Conservation (phyloP, 2,888 invertebrate species). For the Chelonus formosanus region DNA sequence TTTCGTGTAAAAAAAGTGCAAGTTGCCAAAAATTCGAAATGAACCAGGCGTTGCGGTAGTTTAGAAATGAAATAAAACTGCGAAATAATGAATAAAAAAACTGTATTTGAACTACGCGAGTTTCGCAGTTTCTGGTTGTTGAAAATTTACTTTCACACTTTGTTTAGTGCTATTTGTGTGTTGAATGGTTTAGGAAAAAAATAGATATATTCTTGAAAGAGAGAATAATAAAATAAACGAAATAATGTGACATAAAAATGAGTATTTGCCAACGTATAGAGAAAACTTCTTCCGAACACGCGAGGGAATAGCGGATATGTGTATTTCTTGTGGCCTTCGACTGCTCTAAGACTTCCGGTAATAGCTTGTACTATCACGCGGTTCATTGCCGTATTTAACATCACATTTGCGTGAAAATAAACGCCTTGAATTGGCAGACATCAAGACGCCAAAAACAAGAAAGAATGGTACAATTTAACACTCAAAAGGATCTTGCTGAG, state of each 20-base stretch:
- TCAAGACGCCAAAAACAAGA: not conserved
- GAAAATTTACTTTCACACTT: not conserved
- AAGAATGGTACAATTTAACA: too few relatives aligned
- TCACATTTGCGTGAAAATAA: constrained; percentile 5
- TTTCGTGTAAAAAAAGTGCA: constrained; percentile 19
- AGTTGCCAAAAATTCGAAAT: constrained; percentile 49
- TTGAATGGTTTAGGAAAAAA: not conserved
- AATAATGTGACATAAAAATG: constrained; percentile 7
- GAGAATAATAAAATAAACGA: not conserved
- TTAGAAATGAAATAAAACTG: constrained; percentile 2
- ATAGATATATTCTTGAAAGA: not conserved
- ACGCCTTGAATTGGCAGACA: constrained; percentile 17
- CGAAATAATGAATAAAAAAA: constrained; percentile 6
- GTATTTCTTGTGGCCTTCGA: not conserved
- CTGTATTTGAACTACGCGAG: not conserved
- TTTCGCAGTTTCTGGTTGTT: not conserved
- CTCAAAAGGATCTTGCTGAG: not conserved
- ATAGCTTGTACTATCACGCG: not conserved
- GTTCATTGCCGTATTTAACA: not conserved
- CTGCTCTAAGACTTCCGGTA: not conserved
- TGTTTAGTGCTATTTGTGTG: not conserved
- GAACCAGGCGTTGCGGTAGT: constrained; percentile 42
- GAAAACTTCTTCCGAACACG: constrained; percentile 3
- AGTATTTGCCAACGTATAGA: constrained; percentile 5
- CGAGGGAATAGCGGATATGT: constrained; percentile 7